phyloP scores from a whole-genome alignment of 2,113 vertebrate genomes.

The Cynocephalus volans region DNA sequence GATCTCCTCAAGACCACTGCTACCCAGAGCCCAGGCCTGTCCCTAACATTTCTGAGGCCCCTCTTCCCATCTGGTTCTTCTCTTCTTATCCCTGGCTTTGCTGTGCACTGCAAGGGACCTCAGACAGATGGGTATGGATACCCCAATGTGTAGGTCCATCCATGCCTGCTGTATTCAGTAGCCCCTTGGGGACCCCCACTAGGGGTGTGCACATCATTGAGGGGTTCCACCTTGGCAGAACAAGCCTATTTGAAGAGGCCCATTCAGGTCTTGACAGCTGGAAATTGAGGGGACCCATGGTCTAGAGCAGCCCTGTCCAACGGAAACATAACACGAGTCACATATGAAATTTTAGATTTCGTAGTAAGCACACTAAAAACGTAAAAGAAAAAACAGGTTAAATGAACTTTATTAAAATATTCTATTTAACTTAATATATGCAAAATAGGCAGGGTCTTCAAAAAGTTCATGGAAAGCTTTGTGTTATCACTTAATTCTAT shows the following conservation, averaged over 20 bases:
- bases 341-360: background rate
- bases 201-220: background rate
- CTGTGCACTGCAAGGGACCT: background rate
- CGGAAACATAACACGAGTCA: background rate
- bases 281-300: background rate
- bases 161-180: background rate
- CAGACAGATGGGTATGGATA: rapidly evolving
- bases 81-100: background rate
- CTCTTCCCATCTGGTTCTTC: background rate
- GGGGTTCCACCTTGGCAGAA: background rate
- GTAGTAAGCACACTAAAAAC: background rate
- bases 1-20: background rate
- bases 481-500: too few relatives aligned
- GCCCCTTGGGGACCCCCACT: background rate
- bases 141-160: background rate
- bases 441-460: background rate
- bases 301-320: background rate
- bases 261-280: background rate
- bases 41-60: background rate
- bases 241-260: background rate
- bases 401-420: background rate
- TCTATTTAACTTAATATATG: background rate
- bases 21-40: background rate
- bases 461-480: too few relatives aligned
- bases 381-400: background rate